phyloP scores from a whole-genome alignment of 2,113 vertebrate genomes.

The Butorides virescens region DNA sequence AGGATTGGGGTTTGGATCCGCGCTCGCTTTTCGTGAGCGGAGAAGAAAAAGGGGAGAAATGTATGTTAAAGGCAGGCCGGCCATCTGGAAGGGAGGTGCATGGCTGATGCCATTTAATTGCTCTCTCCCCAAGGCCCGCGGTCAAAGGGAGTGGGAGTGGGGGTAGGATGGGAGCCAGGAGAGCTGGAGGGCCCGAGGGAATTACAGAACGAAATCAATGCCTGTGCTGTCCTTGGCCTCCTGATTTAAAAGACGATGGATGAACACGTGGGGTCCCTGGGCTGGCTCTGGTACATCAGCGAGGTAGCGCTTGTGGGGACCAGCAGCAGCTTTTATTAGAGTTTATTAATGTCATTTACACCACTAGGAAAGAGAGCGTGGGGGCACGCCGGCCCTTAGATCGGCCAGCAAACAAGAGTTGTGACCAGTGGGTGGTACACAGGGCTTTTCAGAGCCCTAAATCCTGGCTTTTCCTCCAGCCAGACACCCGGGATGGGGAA shows the following conservation, averaged over 20 bases:
- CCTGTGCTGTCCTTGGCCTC: not conserved
- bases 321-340: not conserved
- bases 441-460: not conserved
- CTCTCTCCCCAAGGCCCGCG: not conserved
- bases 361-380: not conserved
- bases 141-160: not conserved
- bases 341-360: not conserved
- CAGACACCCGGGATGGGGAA: not conserved
- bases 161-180: not conserved
- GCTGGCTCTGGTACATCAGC: not conserved
- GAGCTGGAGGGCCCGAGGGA: not conserved
- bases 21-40: not conserved
- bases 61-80: not conserved
- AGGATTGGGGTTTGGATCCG: not conserved
- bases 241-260: not conserved
- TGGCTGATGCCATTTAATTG: not conserved
- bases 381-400: not conserved
- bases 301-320: not conserved
- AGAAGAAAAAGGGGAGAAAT: not conserved
- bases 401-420: not conserved
- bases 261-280: accelerated
- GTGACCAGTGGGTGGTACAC: not conserved
- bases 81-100: conserved; percentile 41
- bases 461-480: not conserved
- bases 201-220: not conserved